phyloP scores from a whole-genome alignment of 2,888 invertebrate species.

The Pimpla rufipes region DNA sequence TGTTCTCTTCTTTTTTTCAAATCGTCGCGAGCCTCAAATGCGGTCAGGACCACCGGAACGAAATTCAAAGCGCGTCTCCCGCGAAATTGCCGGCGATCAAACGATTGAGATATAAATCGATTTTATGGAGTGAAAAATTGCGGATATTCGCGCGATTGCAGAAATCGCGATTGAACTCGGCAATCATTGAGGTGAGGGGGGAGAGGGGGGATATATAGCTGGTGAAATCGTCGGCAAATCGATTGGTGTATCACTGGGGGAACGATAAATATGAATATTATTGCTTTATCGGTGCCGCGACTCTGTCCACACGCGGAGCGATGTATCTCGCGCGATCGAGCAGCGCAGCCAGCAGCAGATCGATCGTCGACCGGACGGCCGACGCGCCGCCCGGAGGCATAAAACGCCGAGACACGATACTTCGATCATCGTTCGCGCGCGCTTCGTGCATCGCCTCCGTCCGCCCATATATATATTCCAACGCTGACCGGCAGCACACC shows the following conservation, averaged over 20 bases:
- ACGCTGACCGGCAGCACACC: constrained; percentile 51
- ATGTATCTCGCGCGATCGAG: constrained; percentile 60
- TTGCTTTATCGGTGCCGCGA: constrained; percentile 68
- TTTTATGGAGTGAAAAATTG: constrained; percentile 19
- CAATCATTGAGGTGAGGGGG: not conserved
- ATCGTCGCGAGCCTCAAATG: no score
- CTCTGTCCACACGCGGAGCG: constrained; percentile 64
- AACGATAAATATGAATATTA: constrained; percentile 69
- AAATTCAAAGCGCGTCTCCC: no score
- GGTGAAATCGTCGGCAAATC: constrained; percentile 26
- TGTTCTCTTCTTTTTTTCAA: no score
- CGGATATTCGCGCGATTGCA: constrained; percentile 3
- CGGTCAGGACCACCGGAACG: no score
- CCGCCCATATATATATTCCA: constrained; percentile 65
- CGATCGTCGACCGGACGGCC: constrained; percentile 51
- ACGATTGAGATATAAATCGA: constrained; percentile 38
- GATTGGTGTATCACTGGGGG: constrained; percentile 16
- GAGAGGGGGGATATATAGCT: constrained; percentile 3
- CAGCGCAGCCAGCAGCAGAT: constrained; percentile 1
- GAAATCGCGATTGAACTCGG: constrained; percentile 2
- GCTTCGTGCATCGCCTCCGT: constrained; percentile 62
- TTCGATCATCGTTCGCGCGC: constrained; percentile 63
- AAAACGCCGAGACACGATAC: constrained; percentile 53
- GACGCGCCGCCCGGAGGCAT: constrained; percentile 40
- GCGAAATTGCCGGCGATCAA: not conserved